These are phyloP conservation scores for Peromyscus leucopus DNA, from an alignment of 2,113 vertebrate species.

Conservation along the genomic window DNA sequence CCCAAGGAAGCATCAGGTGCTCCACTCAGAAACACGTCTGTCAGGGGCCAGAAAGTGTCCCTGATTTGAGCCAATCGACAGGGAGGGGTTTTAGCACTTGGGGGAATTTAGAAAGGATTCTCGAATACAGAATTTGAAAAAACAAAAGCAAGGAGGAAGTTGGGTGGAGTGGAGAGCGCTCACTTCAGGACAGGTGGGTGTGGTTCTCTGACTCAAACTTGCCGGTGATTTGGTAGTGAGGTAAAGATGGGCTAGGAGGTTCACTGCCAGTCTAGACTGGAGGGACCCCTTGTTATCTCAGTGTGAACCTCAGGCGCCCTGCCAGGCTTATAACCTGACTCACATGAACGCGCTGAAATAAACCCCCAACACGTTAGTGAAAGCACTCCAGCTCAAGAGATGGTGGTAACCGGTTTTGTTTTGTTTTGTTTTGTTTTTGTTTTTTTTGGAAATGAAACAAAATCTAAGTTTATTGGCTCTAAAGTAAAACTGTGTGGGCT, in stretches of 20 bases:
- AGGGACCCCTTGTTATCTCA: background rate
- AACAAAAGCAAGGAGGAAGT: background rate
- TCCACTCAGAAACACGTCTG: constrained; percentile 86
- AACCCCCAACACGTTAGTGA: background rate
- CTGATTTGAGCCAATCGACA: constrained; percentile 44
- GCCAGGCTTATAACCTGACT: background rate
- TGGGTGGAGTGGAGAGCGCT: background rate
- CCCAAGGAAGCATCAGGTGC: constrained; percentile 89
- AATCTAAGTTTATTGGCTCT: background rate
- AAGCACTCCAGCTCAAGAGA: background rate
- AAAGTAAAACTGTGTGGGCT: background rate
- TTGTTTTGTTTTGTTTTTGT: no score
- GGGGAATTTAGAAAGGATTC: constrained; percentile 27
- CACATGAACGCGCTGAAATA: background rate
- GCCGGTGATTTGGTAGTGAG: background rate
- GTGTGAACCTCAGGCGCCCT: background rate
- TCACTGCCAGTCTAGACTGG: background rate
- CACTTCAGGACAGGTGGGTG: background rate
- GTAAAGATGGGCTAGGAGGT: background rate
- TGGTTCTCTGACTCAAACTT: background rate
- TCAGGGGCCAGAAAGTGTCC: constrained; percentile 87
- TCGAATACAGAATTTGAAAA: background rate
- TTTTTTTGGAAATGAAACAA: constrained; percentile 7
- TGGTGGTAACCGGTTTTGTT: no score
- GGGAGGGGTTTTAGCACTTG: constrained; percentile 53